Conservation (phyloP, 2,888 invertebrate genomes). For the Heliconius ismenius region DNA sequence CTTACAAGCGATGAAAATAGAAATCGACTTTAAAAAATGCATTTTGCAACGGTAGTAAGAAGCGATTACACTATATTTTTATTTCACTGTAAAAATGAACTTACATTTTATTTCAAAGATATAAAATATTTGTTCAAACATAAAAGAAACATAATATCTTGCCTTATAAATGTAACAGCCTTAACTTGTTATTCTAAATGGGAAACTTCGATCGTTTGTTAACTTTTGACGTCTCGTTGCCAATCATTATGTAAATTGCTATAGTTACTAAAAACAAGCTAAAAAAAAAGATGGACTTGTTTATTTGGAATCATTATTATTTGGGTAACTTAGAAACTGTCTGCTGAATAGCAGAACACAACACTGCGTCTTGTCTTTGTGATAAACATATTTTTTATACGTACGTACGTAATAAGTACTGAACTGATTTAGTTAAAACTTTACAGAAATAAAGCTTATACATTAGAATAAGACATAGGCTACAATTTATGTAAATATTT, state of each 20-base stretch:
- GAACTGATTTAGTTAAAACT: too few species aligned
- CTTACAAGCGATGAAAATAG: too few species aligned
- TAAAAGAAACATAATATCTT: background rate
- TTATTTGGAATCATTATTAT: background rate
- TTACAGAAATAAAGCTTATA: too few species aligned
- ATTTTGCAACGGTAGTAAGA: background rate
- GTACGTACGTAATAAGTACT: too few species aligned
- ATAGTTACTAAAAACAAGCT: background rate
- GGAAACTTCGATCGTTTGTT: slow-evolving; percentile 1
- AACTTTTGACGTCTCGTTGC: background rate
- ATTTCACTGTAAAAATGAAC: background rate
- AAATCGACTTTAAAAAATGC: background rate
- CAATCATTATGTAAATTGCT: background rate
- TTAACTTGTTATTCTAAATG: slow-evolving; percentile 1
- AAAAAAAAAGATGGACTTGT: background rate
- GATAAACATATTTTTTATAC: background rate
- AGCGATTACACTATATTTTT: background rate
- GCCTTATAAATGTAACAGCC: background rate
- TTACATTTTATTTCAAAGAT: slow-evolving; percentile 4
- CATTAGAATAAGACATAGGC: too few species aligned
- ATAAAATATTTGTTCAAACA: slow-evolving; percentile 2
- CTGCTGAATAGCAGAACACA: background rate
- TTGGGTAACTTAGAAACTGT: background rate
- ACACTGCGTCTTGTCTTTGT: background rate
- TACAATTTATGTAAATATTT: too few species aligned